phyloP scores from a whole-genome alignment of 2,888 invertebrate species.

The Deilephila elpenor region DNA sequence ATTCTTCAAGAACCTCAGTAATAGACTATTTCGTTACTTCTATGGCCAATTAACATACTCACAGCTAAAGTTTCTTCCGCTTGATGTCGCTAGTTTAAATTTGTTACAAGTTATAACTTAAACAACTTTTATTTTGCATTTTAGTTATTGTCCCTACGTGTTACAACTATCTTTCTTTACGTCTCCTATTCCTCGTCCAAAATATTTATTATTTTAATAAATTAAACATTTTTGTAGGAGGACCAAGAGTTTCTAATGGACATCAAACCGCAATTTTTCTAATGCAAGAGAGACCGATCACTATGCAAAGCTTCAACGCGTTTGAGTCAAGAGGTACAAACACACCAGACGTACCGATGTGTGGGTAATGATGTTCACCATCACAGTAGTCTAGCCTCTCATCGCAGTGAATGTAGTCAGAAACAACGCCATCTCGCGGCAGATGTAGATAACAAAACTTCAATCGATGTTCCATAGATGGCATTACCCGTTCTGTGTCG shows the following conservation, averaged over 20 bases:
- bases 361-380: constrained; percentile 2
- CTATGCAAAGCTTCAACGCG: background rate
- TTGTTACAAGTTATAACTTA: too few species aligned
- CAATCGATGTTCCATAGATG: background rate
- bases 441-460: background rate
- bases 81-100: too few species aligned
- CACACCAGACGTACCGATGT: background rate
- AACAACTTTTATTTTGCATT: too few species aligned
- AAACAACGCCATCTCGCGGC: background rate
- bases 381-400: background rate
- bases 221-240: background rate
- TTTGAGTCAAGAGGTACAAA: background rate
- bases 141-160: too few species aligned
- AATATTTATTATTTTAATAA: too few species aligned
- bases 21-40: too few species aligned
- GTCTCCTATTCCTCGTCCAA: too few species aligned
- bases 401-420: constrained; percentile 3
- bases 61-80: too few species aligned
- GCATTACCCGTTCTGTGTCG: background rate
- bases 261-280: background rate
- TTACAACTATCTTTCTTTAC: too few species aligned
- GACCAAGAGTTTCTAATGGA: background rate
- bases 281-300: background rate
- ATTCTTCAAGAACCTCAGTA: too few species aligned
- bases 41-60: too few species aligned